Base-by-base conservation (phyloP, 92 coral and sea anemone species). In the Siderastrea siderea region DNA sequence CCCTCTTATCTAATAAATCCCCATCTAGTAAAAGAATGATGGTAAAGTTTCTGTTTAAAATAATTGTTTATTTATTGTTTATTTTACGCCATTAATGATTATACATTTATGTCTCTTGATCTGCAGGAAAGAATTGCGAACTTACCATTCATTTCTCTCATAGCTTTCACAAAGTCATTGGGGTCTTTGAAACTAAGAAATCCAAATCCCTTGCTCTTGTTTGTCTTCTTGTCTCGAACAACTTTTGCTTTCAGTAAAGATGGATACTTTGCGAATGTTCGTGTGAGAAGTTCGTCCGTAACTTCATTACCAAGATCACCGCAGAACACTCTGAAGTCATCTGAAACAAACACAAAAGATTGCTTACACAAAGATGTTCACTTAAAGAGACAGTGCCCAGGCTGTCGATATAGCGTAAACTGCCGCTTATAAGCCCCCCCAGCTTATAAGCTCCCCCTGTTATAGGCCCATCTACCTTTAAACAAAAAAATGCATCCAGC, bases 71-170 rank as follows among this genome's bases (percentile, higher is more conserved):
- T 26, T 26, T 26, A 26, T 26, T 26, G 38, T 26, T 26, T 26
- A 26, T 26, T 26, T 26, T 26, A 26, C 38, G 38, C 38, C 38
- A 26, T 26, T n/a, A n/a, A n/a, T n/a, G n/a, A n/a, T n/a, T 26
- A 26, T 26, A 26, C 38, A 26, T 26, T 26, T 26, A 26, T 26
- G 38, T 26, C 38, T 26, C 38, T 26, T 26, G 63, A 8, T 15
- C 15, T 8, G 15, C 63, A 58, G 15, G 63, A 8, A 58, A 58
- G 26, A 46, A 13, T 44, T 47, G 13, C 3, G 46, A 7, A 50
- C 99, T 68, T 89, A 97, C 99, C 99, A 84, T 97, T 97, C 99
- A 97, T 97, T 91, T 97, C 99, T 74, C 98, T 89, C 99, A 97
- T 97, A 49, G 99, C 99, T 91, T 94, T 95, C 48, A 96, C 93